Evolutionary conservation across 2,113 vertebrate species (phyloP), one percentile per base, ranked within the genome.

Genomic region (Toxostoma redivivum): DNA sequence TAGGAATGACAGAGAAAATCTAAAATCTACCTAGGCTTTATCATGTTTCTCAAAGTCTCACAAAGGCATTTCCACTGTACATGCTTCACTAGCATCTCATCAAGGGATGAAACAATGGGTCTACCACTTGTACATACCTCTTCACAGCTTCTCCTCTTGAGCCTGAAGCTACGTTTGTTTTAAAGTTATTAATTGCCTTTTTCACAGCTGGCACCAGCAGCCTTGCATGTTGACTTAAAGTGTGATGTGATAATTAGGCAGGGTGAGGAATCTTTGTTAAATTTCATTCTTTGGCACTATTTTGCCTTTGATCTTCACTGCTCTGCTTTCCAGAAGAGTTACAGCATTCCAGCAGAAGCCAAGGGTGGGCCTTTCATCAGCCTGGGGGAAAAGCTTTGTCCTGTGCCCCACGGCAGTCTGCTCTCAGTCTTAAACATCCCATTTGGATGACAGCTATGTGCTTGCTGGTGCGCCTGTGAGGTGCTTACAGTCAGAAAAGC

Each of bases 101-200:
- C 48, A 67, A 37, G 51, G 74, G 62, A 51, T 56, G 74, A 87
- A 93, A 78, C 35, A 50, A 47, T 4, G 3, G 38, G 35, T 56
- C 86, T 86, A 18, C 44, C 86, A 79, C 61, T 81, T 45, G 66
- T 47, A 54, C 44, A 45, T 10, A 82, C 57, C 54, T 92, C 85
- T 94, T 95, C 85, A 79, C 61, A 91, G 81, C 71, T 87, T 78
- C 76, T 91, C 62, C 58, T 67, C 81, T 64, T 61, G 38, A 94
- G 28, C 72, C 70, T 86, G 81, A 78, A 90, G 85, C 76, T 92
- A 86, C 24, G 47, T 82, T 96, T 16, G 16, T 38, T 88, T 91
- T 76, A 90, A 95, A 93, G 81, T 73, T 94, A 95, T 95, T 95
- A 96, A 96, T 93, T 94, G 90, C 87, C 81, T 95, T 96, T 95